These are phyloP conservation scores for Nyctibius bracteatus DNA, from an alignment of 2,113 vertebrate genomes.

Conservation along the genomic window DNA sequence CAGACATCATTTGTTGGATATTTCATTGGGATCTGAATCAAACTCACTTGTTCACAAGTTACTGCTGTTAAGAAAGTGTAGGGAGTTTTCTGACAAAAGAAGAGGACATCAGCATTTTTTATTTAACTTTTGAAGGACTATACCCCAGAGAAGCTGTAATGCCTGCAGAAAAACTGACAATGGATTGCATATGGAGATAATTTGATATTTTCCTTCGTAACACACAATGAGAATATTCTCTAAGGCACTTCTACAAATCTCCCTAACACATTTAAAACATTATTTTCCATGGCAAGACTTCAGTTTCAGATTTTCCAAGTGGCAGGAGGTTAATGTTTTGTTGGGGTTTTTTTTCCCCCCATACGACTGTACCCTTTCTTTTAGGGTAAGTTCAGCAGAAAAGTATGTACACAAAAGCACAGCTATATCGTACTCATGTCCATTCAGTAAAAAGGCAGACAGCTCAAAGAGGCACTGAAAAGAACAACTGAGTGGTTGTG, in stretches of 20 bases:
- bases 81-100: neutral
- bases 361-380: neutral
- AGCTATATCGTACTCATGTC: neutral
- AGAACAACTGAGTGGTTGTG: neutral
- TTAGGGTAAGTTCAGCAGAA: neutral
- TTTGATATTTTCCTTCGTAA: neutral
- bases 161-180: neutral
- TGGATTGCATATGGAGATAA: neutral
- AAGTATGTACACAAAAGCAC: neutral
- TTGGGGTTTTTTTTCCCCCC: no score
- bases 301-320: neutral
- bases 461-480: neutral
- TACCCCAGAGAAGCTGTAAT: neutral
- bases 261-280: no score
- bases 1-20: neutral
- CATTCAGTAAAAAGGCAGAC: neutral
- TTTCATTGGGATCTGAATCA: neutral
- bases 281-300: neutral
- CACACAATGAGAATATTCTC: neutral
- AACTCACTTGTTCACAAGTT: neutral
- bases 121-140: neutral
- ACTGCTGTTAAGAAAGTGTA: neutral
- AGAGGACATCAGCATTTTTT: neutral
- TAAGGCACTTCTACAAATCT: neutral
- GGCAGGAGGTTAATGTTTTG: neutral